A percentile compares a stretch with the other conserved stretches of the same genome.
These are phyloP conservation scores for Myotis planiceps DNA, from an alignment of 2,797 vertebrate genomes.

Conservation along the genomic window DNA sequence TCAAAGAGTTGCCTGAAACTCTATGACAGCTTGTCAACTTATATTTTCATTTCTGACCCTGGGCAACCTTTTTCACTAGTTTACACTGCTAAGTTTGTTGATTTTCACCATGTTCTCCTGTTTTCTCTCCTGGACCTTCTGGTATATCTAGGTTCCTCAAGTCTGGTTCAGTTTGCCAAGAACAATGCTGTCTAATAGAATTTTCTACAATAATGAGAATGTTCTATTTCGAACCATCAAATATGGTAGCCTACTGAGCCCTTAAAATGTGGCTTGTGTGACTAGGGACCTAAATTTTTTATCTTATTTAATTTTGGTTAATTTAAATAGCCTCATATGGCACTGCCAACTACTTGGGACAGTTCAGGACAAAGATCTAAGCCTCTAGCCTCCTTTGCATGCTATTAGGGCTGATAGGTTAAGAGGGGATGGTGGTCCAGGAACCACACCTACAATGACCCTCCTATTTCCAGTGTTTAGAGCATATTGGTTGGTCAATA, in stretches of 20 bases:
- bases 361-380: neutral
- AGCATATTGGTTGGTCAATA: no score
- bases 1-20: neutral
- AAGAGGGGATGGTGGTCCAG: neutral
- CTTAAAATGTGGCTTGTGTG: neutral
- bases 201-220: neutral
- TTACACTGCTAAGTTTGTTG: no score
- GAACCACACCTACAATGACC: no score
- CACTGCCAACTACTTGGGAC: no score
- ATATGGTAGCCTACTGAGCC: neutral
- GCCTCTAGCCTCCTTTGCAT: neutral
- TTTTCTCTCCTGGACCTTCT: neutral
- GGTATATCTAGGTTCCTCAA: neutral
- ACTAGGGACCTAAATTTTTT: neutral
- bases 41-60: neutral
- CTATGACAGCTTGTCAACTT: no score
- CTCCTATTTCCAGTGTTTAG: no score
- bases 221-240: neutral
- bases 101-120: neutral
- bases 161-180: neutral
- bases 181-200: neutral
- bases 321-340: neutral
- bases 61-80: neutral
- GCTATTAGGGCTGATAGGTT: neutral
- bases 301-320: neutral